Base-by-base conservation (phyloP, 2,113 vertebrate species). In the Chloroceryle aenea region DNA sequence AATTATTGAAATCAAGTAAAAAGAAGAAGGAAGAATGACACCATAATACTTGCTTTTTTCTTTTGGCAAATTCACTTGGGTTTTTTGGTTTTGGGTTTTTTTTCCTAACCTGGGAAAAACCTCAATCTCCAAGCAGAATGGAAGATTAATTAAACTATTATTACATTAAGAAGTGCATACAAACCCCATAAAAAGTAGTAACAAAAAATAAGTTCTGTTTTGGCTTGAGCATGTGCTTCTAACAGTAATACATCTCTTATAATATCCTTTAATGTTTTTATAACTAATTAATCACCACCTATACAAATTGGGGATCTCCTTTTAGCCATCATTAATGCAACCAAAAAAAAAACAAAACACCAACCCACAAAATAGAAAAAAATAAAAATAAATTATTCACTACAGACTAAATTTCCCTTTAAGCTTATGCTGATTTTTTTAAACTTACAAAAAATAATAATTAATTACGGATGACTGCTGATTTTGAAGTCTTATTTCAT, bases 171-270 rank as follows among this genome's bases (percentile, higher is more conserved):
- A 64, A 14, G 14, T 58, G 61, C 4, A 21, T 36, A 14, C 1
- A 48, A 80, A 77, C 23, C 5, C 8, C 0, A 0, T n/a, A 59
- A 50, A 12, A 86, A 1, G 3, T 52, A n/a, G 23, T 16, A 62
- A 38, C 7, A 72, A 59, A 80, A 71, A 80, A 38, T 14, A 45
- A 53, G 45, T 62, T 42, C 10, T 62, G 3, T 3, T 75, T 92
- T 73, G 21, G 19, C 25, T 22, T 68, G 12, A 38, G 5, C 14
- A 15, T 55, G 3, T 61, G 2, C 45, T 77, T 66, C 25, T 25
- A 83, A 18, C 2, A 50, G 3, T 42, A 58, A 59, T 56, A 30
- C 4, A 8, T 47, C 29, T 69, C 78, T 48, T 23, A 83, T 17
- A 43, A 5, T 3, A 5, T 81, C 13, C 23, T 64, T 64, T 58